Evolutionary conservation across 2,888 invertebrate species (phyloP), one percentile per base, ranked within the genome.

Genomic region (Xanthorhoe spadicearia): DNA sequence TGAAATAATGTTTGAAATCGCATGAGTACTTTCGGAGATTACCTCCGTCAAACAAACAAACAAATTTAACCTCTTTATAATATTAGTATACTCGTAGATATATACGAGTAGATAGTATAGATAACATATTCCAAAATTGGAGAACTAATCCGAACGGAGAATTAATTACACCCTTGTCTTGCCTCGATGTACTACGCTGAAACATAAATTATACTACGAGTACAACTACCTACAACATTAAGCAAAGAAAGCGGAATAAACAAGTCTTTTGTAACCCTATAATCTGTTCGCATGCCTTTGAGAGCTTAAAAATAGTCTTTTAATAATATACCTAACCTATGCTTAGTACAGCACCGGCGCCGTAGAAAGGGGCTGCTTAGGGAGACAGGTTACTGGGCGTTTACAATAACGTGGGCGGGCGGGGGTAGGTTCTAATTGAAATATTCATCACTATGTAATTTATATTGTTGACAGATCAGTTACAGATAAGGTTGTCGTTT

Each of bases 261-360:
- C 61, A 58, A 64, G 51, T 55, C 43, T 65, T 55, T 60, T 52
- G 50, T 53, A 23, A 32, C 61, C 57, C 55, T 28, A 43, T 64
- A 68, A 68, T 64, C 55, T 66, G 53, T 64, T 68, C 32, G 67
- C 72, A 69, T 65, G 68, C 56, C 55, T 65, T 61, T 54, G 58
- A 49, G 67, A 63, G 49, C 64, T 64, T 73, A 71, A 71, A 68
- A 73, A 71, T 69, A 71, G 64, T 64, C 61, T 66, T 64, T 53
- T 66, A 70, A 64, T 68, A 69, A 64, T 70, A 68, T 55, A 60
- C 50, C 35, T 60, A 48, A 4, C 50, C 35, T 60, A 48, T 1
- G 51, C 51, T 50, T 51, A 48, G 63, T 52, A 55, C 67, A 68
- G 57, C 32, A 46, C 19, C 23, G 52, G 57, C 35, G 32, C 7